Conservation (phyloP, 2,113 vertebrate species). For the Dermatemys mawii region DNA sequence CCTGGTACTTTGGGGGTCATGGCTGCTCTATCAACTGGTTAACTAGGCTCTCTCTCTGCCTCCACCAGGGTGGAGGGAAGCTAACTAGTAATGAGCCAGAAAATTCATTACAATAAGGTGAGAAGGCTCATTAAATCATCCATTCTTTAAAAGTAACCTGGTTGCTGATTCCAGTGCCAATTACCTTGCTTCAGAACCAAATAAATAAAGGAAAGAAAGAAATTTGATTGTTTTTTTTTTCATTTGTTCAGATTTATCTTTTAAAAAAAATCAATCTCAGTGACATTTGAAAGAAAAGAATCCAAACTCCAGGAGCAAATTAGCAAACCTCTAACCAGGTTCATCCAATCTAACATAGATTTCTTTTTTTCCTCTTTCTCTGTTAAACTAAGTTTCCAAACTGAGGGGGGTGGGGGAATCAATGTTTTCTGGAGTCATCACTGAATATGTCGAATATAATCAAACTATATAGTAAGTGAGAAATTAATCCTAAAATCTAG, state of each 20-base stretch:
- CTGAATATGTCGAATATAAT: conserved; percentile 2
- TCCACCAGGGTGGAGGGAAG: background rate
- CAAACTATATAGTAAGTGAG: conserved; percentile 23
- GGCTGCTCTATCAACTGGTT: background rate
- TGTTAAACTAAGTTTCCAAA: conserved; percentile 4
- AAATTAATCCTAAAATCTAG: background rate
- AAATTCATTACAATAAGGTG: background rate
- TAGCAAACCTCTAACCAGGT: background rate
- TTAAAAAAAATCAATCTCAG: background rate
- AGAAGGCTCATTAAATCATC: background rate
- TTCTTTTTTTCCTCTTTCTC: background rate
- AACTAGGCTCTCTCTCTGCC: background rate
- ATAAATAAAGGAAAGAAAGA: background rate
- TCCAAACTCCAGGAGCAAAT: background rate
- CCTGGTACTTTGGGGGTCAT: background rate
- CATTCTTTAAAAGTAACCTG: background rate
- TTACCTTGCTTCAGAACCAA: background rate
- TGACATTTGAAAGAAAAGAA: background rate
- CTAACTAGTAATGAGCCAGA: background rate
- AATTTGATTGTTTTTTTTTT: background rate
- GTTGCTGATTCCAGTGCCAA: background rate
- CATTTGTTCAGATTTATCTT: background rate
- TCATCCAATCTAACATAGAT: background rate
- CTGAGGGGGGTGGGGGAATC: conserved; percentile 4
- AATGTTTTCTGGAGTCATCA: conserved; percentile 28